Evolutionary conservation across 2,888 invertebrate genomes (phyloP), one percentile per base, ranked within the genome.

Genomic region (Liodrosophila aerea): DNA sequence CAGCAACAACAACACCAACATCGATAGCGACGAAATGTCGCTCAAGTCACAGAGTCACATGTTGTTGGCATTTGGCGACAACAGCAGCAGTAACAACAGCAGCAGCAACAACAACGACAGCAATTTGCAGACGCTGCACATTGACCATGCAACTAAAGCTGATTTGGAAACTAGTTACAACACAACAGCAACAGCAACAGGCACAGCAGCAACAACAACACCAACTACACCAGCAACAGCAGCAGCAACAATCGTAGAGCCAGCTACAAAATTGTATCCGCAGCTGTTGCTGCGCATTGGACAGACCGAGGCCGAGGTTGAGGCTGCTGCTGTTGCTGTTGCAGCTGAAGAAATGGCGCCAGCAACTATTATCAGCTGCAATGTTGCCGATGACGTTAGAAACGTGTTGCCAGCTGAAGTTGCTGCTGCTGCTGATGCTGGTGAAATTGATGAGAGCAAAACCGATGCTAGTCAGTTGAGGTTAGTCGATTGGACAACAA

Each of bases 401-500:
- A 73, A 62, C 60, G 64, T 64, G 64, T 72, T 64, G 62, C 64
- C 53, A 59, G 53, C 61, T 9, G 40, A 0, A 34, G 54, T 34
- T n/a, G 31, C 30, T 46, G 57, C 30, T 16, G 27, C 27, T 7
- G 40, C 2, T 27, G 49, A 39, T 11, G 34, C 27, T 57, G 64
- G 65, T 43, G 81, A 81, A 73, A 73, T 53, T 62, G 47, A 52
- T 43, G 71, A 77, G 64, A 69, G 77, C 58, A 30, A 34, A 43
- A 52, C 53, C 52, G 56, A 34, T 18, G 72, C 66, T 73, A 81
- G 78, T 83, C 77, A 66, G 72, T 63, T 73, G 71, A 71, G 63
- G 66, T 58, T 71, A 73, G 74, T 81, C 83, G 87, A 87, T 86
- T 87, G 82, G 62, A 64, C 56, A 81, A 59, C 59, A 46, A 73